A percentile compares a stretch with the other conserved stretches of the same genome.
Conservation (phyloP, 2,888 invertebrate genomes). For the Drosophila fulvimacula region DNA sequence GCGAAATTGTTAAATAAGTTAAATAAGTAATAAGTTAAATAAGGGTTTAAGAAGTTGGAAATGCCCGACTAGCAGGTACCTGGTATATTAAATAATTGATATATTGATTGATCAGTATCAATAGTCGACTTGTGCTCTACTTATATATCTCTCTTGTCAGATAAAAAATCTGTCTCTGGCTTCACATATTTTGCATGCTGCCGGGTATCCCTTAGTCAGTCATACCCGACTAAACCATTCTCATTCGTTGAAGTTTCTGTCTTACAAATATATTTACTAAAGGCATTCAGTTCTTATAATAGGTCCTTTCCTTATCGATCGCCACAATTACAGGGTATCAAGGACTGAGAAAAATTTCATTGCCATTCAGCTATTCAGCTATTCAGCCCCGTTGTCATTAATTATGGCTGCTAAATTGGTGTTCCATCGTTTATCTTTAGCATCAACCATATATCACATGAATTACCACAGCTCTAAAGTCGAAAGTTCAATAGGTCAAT, state of each 20-base stretch:
- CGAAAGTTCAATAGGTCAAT: constrained; percentile 21
- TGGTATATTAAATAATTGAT: too few relatives aligned
- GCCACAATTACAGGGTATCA: neutral
- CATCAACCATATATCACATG: constrained; percentile 37
- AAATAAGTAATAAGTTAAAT: too few relatives aligned
- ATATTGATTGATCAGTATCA: too few relatives aligned
- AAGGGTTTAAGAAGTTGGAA: neutral
- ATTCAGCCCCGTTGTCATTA: constrained; percentile 53
- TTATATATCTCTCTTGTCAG: too few relatives aligned
- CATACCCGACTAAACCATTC: too few relatives aligned
- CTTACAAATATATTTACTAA: neutral
- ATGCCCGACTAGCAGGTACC: neutral
- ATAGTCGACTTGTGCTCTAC: neutral
- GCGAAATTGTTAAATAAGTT: neutral
- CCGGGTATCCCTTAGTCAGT: neutral
- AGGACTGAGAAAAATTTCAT: neutral
- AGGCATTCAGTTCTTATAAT: neutral
- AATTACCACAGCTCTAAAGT: constrained; percentile 29
- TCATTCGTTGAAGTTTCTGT: neutral
- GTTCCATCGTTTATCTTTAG: constrained; percentile 40
- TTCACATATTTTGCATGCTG: neutral
- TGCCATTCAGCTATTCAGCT: neutral
- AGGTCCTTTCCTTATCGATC: too few relatives aligned
- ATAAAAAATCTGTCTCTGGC: too few relatives aligned
- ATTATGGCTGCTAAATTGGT: constrained; percentile 59